phyloP scores from a whole-genome alignment of 2,888 invertebrate species.

The Tenthredo notha region DNA sequence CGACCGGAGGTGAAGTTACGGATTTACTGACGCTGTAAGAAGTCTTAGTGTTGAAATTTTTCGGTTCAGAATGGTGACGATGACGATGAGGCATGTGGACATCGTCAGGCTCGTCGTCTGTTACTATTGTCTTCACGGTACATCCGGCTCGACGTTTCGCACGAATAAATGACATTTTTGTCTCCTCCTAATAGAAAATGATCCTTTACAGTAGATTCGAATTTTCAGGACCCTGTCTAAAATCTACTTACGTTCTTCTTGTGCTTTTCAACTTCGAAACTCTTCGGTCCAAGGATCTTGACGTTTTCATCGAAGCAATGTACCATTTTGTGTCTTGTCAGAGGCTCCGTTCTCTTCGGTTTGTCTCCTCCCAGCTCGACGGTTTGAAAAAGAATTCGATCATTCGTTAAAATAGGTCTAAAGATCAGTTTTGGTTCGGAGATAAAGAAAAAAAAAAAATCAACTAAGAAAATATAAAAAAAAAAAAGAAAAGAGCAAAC shows the following conservation, averaged over 20 bases:
- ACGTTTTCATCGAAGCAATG: conserved; percentile 59
- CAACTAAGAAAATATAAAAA: neutral
- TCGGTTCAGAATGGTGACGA: neutral
- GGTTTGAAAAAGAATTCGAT: conserved; percentile 35
- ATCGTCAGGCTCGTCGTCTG: neutral
- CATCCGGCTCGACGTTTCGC: conserved; percentile 46
- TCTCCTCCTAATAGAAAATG: conserved; percentile 43
- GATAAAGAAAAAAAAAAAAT: no score
- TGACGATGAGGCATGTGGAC: neutral
- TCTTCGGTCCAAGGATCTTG: conserved; percentile 57
- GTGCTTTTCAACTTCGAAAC: conserved; percentile 59
- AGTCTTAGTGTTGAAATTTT: conserved; percentile 41
- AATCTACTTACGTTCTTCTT: conserved; percentile 55
- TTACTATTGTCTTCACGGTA: conserved; percentile 41
- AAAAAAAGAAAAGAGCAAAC: neutral
- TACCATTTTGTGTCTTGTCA: conserved; percentile 58
- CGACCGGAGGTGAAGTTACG: conserved; percentile 45
- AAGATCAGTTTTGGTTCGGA: neutral
- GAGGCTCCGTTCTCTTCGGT: conserved; percentile 53
- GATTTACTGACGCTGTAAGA: conserved; percentile 40
- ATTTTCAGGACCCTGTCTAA: neutral
- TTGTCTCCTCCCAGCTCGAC: conserved; percentile 55
- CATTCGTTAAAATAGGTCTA: conserved; percentile 32
- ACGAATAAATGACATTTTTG: conserved; percentile 41
- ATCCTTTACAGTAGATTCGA: neutral